These are phyloP conservation scores for Abrostola triplasia DNA, from an alignment of 2,888 invertebrate species.

Conservation along the genomic window DNA sequence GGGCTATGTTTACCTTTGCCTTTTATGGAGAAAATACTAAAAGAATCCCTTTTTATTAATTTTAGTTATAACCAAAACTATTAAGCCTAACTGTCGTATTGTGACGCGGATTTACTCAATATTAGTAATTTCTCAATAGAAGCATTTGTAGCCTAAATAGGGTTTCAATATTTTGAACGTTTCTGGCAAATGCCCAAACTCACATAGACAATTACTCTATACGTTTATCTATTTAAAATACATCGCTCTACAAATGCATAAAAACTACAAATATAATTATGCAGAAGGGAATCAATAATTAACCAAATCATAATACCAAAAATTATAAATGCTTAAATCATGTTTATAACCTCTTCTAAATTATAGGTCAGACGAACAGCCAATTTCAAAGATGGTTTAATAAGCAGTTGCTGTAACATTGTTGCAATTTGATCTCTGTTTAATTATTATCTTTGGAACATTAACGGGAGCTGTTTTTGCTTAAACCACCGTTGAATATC, in stretches of 20 bases:
- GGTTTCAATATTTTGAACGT: no score
- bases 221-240: slow-evolving; percentile 36
- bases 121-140: no score
- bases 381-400: slow-evolving; percentile 71
- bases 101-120: no score
- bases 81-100: no score
- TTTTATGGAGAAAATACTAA: no score
- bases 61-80: no score
- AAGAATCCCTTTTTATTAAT: no score
- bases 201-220: no score
- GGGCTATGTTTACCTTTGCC: no score
- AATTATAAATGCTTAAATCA: slow-evolving; percentile 64
- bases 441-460: slow-evolving; percentile 60
- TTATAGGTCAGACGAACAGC: slow-evolving; percentile 68
- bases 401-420: slow-evolving; percentile 71
- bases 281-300: slow-evolving; percentile 56
- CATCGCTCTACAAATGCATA: slow-evolving; percentile 13
- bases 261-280: slow-evolving; percentile 39
- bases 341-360: slow-evolving; percentile 71
- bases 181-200: no score
- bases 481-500: slow-evolving; percentile 37
- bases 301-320: slow-evolving; percentile 48
- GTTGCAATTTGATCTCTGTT: slow-evolving; percentile 70
- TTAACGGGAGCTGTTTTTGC: slow-evolving; percentile 73
- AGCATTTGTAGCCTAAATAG: no score